Evolutionary conservation across 2,113 vertebrate species (phyloP), one percentile per base, ranked within the genome.

Genomic region (Apodemus speciosus): DNA sequence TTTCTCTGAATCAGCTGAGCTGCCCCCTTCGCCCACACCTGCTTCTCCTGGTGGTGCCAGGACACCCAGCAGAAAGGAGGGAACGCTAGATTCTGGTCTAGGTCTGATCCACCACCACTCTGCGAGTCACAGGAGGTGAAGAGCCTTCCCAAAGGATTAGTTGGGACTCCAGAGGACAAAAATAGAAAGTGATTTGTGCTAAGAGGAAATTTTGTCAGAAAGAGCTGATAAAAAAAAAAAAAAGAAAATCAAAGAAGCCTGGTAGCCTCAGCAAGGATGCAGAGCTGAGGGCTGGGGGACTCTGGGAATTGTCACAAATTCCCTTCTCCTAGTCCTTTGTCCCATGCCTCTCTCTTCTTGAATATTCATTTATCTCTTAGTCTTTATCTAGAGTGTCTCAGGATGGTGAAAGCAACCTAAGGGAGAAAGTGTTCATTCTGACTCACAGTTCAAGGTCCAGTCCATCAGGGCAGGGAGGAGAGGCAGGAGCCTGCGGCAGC

Each of bases 1-100:
- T 89, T 77, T 83, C 93, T 89, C 90, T 51, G 14, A 3, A 0
- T 95, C 93, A 95, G 88, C 56, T 90, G 56, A 81, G 88, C 43
- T 80, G 83, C 88, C 79, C 79, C 46, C 71, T 96, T 80, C 15
- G 76, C 18, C 9, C 38, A 69, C 25, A 83, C 60, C 81, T 91
- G 49, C 69, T 71, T 92, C 38, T 35, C 43, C 4, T 6, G 3
- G 56, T 71, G 72, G 64, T 49, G 40, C 85, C 91, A n/a, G 25
- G 73, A 87, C 49, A 53, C 56, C 79, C 72, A 20, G 40, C 56
- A 81, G 35, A 25, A 77, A 5, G 23, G 51, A 85, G 62, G 35
- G 4, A 62, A 90, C 49, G 25, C 77, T 40, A n/a, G 64, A 56
- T 92, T 71, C 93, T 58, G 38, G 60, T 53, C 60, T 46, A 2